phyloP scores from a whole-genome alignment of 1,140 invertebrate genomes.

The Artemia franciscana region DNA sequence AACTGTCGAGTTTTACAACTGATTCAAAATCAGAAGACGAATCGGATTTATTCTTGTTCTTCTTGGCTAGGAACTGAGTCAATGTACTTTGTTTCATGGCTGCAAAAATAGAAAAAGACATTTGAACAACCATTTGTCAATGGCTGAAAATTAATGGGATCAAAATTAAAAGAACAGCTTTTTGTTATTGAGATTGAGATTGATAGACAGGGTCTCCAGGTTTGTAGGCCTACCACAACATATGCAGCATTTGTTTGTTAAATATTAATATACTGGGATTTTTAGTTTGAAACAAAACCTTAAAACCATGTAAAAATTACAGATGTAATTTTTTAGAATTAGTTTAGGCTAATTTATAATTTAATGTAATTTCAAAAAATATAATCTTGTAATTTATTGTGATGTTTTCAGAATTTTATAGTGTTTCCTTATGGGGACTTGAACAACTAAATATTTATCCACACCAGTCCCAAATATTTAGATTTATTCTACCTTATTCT shows the following conservation, averaged over 20 bases:
- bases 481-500: too few species aligned
- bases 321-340: neutral
- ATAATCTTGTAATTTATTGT: too few species aligned
- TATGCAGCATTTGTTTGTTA: neutral
- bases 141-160: neutral
- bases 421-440: too few species aligned
- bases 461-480: too few species aligned
- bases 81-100: neutral
- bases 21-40: neutral
- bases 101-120: neutral
- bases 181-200: neutral
- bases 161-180: neutral
- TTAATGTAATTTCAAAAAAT: too few species aligned
- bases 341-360: too few species aligned
- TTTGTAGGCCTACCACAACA: neutral
- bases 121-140: neutral
- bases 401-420: too few species aligned
- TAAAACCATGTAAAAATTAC: neutral
- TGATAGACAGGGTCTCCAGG: neutral
- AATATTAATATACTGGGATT: neutral
- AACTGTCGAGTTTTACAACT: neutral
- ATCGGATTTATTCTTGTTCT: neutral
- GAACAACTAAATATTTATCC: too few species aligned
- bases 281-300: neutral
- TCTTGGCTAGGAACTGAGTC: neutral